phyloP scores from a whole-genome alignment of 2,113 vertebrate species.

The Sceloporus undulatus region DNA sequence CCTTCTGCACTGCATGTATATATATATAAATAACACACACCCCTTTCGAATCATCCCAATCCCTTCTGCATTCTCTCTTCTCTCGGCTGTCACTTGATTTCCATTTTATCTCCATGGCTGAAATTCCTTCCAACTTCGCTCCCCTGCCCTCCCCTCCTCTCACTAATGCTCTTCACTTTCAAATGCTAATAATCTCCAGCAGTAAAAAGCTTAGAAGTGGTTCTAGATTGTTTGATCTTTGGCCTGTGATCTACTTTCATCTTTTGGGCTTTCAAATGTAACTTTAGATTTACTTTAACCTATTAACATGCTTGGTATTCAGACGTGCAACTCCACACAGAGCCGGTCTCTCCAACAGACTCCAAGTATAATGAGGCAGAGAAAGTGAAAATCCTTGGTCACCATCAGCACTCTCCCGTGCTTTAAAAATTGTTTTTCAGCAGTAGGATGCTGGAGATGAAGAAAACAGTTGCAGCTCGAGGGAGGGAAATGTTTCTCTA shows the following conservation, averaged over 20 bases:
- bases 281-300: conserved; percentile 80
- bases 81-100: conserved; percentile 55
- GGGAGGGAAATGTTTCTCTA: too few species aligned
- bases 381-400: conserved; percentile 5
- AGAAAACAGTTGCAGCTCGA: too few species aligned
- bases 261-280: conserved; percentile 78
- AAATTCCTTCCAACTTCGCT: conserved; percentile 67
- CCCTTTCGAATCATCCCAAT: neutral
- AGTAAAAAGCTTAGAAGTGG: conserved; percentile 84
- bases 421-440: neutral
- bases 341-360: conserved; percentile 34
- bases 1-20: neutral
- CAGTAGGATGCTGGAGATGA: neutral
- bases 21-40: accelerated
- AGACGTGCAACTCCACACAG: conserved; percentile 28
- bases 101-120: conserved; percentile 69
- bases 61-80: conserved; percentile 51
- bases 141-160: conserved; percentile 47
- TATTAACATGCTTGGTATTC: conserved; percentile 68
- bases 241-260: conserved; percentile 86
- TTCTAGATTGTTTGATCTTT: conserved; percentile 85
- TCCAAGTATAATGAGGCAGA: neutral
- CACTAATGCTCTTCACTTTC: conserved; percentile 82
- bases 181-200: conserved; percentile 84
- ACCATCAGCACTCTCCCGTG: accelerated